Evolutionary conservation across 2,888 invertebrate genomes (phyloP), one percentile per base, ranked within the genome.

Genomic region (Pollenia angustigena): DNA sequence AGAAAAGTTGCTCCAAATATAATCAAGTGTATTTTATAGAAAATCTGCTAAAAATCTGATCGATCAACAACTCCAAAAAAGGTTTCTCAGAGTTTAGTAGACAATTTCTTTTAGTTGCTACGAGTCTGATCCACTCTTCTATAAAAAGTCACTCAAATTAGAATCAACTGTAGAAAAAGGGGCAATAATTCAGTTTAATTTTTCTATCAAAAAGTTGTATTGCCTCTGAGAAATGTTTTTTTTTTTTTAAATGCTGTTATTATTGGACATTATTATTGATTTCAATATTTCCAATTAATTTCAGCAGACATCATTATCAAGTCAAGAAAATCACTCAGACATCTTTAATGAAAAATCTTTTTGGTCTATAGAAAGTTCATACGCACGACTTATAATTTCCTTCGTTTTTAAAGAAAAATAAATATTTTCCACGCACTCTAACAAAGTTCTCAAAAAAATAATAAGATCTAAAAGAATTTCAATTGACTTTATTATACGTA

Each of bases 261-360:
- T 44, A 44, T 71, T 18, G 23, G 32, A 16, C 44, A 56, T 46
- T 4, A 8, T 52, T 9, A 16, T 54, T 50, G 18, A 46, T 32
- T 40, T 9, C 42, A 44, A 44, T 64, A 60, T 32, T 32, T 81
- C 62, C 72, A 81, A 74, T 76, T 85, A 81, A 71, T 81, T 46
- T 11, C 66, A 72, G 68, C 66, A 78, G 16, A 85, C 76, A 78
- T 76, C 58, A 72, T 54, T 81, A 81, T 85, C 81, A 72, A 18
- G 54, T 78, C 3, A 50, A 58, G 16, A 46, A 81, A 32, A 66
- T 78, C 81, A 12, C 42, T 46, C 54, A 85, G 85, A 85, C 85
- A 85, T 85, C 85, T 72, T 66, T 52, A 58, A 62, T 42, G 54
- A 42, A 69, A 75, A 78, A 85, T 85, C 85, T 81, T 72, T 81